phyloP scores from a whole-genome alignment of 1,140 invertebrate species.

The Cylas formicarius region DNA sequence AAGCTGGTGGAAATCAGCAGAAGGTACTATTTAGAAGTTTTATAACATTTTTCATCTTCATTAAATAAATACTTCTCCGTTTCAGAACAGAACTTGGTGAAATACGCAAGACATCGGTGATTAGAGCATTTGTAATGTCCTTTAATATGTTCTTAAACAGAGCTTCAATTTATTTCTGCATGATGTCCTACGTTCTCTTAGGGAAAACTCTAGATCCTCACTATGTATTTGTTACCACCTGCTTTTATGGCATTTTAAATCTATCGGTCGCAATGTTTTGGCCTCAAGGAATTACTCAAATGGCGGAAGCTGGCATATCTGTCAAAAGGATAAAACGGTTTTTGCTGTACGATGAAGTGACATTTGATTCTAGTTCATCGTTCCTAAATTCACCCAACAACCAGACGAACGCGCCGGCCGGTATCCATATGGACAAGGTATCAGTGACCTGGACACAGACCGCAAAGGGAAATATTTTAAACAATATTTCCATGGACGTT shows the following conservation, averaged over 20 bases:
- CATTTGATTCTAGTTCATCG: not conserved
- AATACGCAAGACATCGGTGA: slow-evolving; percentile 58
- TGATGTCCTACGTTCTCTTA: slow-evolving; percentile 63
- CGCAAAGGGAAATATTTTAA: slow-evolving; percentile 49
- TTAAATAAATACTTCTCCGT: slow-evolving; percentile 46
- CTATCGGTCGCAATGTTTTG: slow-evolving; percentile 66
- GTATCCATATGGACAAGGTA: slow-evolving; percentile 43
- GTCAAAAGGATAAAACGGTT: slow-evolving; percentile 60
- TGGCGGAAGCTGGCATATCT: slow-evolving; percentile 60
- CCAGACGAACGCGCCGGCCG: not conserved
- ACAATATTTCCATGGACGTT: slow-evolving; percentile 55
- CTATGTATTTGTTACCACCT: slow-evolving; percentile 62
- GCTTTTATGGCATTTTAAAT: slow-evolving; percentile 64
- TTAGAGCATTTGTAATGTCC: slow-evolving; percentile 63
- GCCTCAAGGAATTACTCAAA: slow-evolving; percentile 49
- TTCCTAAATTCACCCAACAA: not conserved
- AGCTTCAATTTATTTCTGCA: slow-evolving; percentile 68
- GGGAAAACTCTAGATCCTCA: slow-evolving; percentile 61
- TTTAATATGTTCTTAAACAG: slow-evolving; percentile 65
- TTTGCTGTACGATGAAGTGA: slow-evolving; percentile 53
- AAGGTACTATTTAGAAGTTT: slow-evolving; percentile 41
- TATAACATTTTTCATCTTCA: slow-evolving; percentile 62
- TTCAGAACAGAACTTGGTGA: slow-evolving; percentile 57
- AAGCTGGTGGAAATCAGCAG: slow-evolving; percentile 22
- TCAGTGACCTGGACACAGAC: slow-evolving; percentile 53